Evolutionary conservation across 2,888 invertebrate species (phyloP), one percentile per base, ranked within the genome.

Genomic region (Ypsolopha scabrella): DNA sequence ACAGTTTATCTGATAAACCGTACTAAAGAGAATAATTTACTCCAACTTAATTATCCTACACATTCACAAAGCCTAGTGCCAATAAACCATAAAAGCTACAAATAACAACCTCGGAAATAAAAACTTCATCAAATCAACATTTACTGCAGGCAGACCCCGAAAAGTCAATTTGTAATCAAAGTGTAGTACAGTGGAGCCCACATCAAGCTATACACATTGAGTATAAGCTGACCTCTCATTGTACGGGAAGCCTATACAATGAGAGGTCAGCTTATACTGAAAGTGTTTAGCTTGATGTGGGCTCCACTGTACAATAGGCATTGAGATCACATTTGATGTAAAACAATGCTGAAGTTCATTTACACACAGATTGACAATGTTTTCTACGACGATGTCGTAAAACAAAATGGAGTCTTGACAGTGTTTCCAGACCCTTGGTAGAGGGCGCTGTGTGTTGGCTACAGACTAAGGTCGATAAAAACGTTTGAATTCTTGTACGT

Each of bases 271-370:
- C n/a, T n/a, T n/a, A n/a, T n/a, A n/a, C n/a, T n/a, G n/a, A n/a
- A n/a, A n/a, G n/a, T n/a, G n/a, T n/a, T n/a, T n/a, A n/a, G n/a
- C n/a, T n/a, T n/a, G n/a, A n/a, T n/a, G n/a, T n/a, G n/a, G n/a
- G n/a, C n/a, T n/a, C n/a, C n/a, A n/a, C n/a, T n/a, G n/a, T n/a
- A n/a, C 24, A 24, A 24, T 4, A 24, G 24, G 24, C 24, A 24
- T 24, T 24, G 24, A 24, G 24, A 24, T 24, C 24, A 24, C 67
- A 24, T 24, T 24, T 24, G 24, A 24, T 24, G 64, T 72, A 68
- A 75, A 77, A 75, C 72, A 70, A 74, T 60, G 62, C 59, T 60
- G 61, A 65, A 71, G 67, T 74, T 73, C 66, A 75, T 78, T 77
- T 76, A 68, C 59, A 65, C 62, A 59, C 63, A 70, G 69, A 72